Percentiles rank a stretch among this genome's conserved stretches.
Conservation (phyloP, 2,797 vertebrate species). For the Tamandua tetradactyla region DNA sequence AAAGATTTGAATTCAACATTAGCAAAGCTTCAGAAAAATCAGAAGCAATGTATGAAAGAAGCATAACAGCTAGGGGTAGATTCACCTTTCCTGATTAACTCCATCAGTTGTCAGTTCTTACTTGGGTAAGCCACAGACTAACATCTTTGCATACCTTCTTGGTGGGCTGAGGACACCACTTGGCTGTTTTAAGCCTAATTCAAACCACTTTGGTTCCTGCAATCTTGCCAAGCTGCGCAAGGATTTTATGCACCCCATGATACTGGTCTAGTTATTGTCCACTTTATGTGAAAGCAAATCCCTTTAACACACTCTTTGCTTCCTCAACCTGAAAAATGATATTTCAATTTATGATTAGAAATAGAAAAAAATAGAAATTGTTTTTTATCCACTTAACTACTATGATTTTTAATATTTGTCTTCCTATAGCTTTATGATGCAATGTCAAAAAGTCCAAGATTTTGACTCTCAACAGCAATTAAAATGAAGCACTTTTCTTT, state of each 20-base stretch:
- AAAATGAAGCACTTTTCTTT: neutral
- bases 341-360: neutral
- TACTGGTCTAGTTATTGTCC: fast-evolving
- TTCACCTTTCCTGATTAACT: neutral
- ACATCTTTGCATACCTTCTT: too few species aligned
- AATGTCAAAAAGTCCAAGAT: neutral
- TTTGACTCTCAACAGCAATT: neutral
- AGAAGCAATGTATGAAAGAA: too few species aligned
- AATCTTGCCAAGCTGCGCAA: too few species aligned
- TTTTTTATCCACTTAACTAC: neutral
- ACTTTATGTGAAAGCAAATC: neutral
- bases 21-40: neutral
- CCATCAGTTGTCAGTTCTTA: neutral
- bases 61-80: neutral
- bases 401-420: neutral
- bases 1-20: neutral
- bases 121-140: neutral
- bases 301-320: neutral
- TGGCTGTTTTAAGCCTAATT: neutral
- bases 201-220: neutral
- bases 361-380: neutral
- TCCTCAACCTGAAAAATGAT: neutral
- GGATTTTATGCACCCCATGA: neutral
- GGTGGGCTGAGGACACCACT: neutral
- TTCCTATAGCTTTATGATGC: neutral